Conservation (phyloP, 2,797 vertebrate species). For the Merluccius polli region DNA sequence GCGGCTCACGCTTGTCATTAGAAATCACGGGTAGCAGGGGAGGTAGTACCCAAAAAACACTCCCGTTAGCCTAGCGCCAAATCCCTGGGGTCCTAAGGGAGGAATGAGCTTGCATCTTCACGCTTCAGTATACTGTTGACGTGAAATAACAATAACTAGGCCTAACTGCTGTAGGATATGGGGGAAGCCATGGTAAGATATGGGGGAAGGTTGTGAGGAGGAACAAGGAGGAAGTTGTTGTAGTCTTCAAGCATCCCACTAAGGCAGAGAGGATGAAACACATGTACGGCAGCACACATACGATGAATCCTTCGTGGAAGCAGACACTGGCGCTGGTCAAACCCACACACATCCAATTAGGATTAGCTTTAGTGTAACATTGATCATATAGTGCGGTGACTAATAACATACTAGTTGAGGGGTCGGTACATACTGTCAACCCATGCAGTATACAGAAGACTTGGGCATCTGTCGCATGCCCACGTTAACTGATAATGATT, state of each 20-base stretch:
- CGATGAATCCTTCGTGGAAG: neutral
- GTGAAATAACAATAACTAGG: slow-evolving; percentile 56
- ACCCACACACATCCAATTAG: too few relatives aligned
- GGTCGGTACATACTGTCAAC: too few relatives aligned
- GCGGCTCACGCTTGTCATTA: slow-evolving; percentile 51
- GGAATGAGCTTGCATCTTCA: slow-evolving; percentile 55
- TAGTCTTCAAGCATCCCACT: neutral
- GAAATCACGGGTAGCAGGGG: slow-evolving; percentile 46
- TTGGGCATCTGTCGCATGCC: neutral
- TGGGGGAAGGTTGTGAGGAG: slow-evolving; percentile 56
- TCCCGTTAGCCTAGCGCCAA: neutral
- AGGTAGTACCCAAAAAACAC: slow-evolving; percentile 56
- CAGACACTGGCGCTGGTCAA: neutral
- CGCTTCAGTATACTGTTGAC: slow-evolving; percentile 59
- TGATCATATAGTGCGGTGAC: too few relatives aligned
- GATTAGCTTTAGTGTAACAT: too few relatives aligned
- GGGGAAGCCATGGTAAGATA: neutral
- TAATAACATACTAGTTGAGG: too few relatives aligned
- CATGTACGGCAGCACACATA: neutral
- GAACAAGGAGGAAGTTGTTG: slow-evolving; percentile 71
- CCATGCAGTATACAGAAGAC: too few relatives aligned
- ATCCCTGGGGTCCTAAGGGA: slow-evolving; percentile 12
- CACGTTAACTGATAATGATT: slow-evolving; percentile 10
- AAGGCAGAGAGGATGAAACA: neutral
- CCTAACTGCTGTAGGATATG: neutral